A percentile compares a stretch with the other conserved stretches of the same genome.
These are phyloP conservation scores for Tokudaia tokunoshimensis DNA, from an alignment of 2,797 vertebrate species.

Conservation along the genomic window DNA sequence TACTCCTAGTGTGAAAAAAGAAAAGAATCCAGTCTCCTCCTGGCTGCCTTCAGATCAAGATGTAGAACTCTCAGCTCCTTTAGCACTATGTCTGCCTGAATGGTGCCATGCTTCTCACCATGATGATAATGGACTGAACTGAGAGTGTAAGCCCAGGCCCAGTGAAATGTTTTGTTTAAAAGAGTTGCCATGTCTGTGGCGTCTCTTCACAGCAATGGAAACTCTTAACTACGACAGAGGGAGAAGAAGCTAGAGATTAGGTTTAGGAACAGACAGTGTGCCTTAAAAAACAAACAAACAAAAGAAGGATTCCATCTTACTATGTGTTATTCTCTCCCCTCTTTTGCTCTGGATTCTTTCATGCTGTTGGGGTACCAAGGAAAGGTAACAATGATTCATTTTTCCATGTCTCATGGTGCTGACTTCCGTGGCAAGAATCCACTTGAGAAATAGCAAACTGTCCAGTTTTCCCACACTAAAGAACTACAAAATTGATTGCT, in stretches of 20 bases:
- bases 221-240: neutral
- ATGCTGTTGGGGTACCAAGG: neutral
- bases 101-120: neutral
- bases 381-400: slow-evolving; percentile 16
- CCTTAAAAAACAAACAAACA: neutral
- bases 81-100: neutral
- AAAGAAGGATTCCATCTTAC: neutral
- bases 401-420: slow-evolving; percentile 17
- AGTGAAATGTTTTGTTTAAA: neutral
- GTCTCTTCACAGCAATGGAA: neutral
- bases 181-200: neutral
- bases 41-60: neutral
- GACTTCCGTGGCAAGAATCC: slow-evolving; percentile 47
- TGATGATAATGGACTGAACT: neutral
- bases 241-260: neutral
- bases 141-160: neutral
- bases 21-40: neutral
- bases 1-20: neutral
- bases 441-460: slow-evolving; percentile 65
- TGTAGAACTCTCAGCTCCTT: neutral
- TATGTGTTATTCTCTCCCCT: neutral
- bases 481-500: slow-evolving; percentile 67
- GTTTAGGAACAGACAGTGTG: neutral
- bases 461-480: slow-evolving; percentile 42
- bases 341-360: neutral